Evolutionary conservation across 2,113 vertebrate species (phyloP), one percentile per base, ranked within the genome.

Genomic region (Nothobranchius furzeri): DNA sequence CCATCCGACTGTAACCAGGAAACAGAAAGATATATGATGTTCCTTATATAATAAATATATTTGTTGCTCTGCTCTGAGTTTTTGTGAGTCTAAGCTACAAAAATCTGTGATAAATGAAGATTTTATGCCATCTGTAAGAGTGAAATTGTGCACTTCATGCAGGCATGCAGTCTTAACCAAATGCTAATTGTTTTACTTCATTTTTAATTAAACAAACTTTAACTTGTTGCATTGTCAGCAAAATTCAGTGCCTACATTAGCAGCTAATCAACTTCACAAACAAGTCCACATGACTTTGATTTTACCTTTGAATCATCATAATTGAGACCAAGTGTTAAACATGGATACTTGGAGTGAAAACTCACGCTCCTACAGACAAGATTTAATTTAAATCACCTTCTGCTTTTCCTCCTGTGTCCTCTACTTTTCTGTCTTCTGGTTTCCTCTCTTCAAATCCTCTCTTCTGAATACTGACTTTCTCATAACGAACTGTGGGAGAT

Each of bases 81-180:
- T 46, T 55, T 62, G 9, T 17, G 13, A 49, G 59, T 59, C n/a
- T 1, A 1, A 2, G 36, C 50, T 50, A 15, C 25, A 53, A 1
- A 61, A 51, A 17, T 6, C 51, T 62, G 56, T 45, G 51, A 53
- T 51, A 54, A 68, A 68, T 48, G 73, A 65, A 60, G 70, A 68
- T 81, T 66, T 69, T 3, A 57, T 24, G 4, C 7, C 15, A 46
- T 60, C 35, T 66, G 61, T 64, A 69, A 49, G 60, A 37, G 43
- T 47, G 9, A 47, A 12, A 46, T 13, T 57, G 54, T 20, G 40
- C 59, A 8, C 12, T 2, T 52, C 74, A 47, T 65, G 82, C 56
- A 49, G 35, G n/a, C 12, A 15, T 30, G 1, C 25, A 2, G 45
- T 40, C 59, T 66, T 7, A 62, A 60, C n/a, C 42, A 24, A 67